Percentiles rank a stretch among this genome's conserved stretches.
Evolutionary conservation across 2,113 vertebrate genomes (phyloP).

Genomic region (Salvelinus alpinus): DNA sequence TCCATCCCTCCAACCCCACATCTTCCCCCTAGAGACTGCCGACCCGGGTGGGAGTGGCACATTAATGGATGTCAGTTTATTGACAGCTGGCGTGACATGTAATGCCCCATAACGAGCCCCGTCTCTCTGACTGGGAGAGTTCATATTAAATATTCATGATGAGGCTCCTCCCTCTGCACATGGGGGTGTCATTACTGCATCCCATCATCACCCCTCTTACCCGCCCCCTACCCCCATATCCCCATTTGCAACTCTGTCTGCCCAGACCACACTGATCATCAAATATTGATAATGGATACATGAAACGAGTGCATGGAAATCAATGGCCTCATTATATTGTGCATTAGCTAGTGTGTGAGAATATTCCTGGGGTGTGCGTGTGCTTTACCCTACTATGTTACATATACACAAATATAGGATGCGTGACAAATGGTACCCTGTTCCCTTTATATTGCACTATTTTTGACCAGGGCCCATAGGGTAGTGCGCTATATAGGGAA

Average conservation of each 20-base stretch:
- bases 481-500: too few species aligned
- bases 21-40: too few species aligned
- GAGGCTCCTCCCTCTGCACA: conserved; percentile 57
- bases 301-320: conserved; percentile 68
- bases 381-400: conserved; percentile 9
- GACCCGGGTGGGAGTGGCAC: conserved; percentile 26
- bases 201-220: background rate
- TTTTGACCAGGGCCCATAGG: too few species aligned
- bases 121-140: conserved; percentile 53
- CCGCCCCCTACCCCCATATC: conserved; percentile 12
- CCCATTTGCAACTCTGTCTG: conserved; percentile 38
- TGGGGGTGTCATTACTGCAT: conserved; percentile 52
- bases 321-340: conserved; percentile 65
- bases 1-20: background rate
- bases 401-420: background rate
- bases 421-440: too few species aligned
- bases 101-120: conserved; percentile 68
- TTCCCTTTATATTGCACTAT: too few species aligned
- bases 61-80: conserved; percentile 65
- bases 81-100: conserved; percentile 66
- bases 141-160: conserved; percentile 70
- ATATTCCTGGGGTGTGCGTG: conserved; percentile 22
- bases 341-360: conserved; percentile 22
- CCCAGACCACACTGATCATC: conserved; percentile 54
- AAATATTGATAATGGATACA: conserved; percentile 72